Evolutionary conservation across 2,888 invertebrate genomes (phyloP), one percentile per base, ranked within the genome.

Genomic region (Volucella inflata): DNA sequence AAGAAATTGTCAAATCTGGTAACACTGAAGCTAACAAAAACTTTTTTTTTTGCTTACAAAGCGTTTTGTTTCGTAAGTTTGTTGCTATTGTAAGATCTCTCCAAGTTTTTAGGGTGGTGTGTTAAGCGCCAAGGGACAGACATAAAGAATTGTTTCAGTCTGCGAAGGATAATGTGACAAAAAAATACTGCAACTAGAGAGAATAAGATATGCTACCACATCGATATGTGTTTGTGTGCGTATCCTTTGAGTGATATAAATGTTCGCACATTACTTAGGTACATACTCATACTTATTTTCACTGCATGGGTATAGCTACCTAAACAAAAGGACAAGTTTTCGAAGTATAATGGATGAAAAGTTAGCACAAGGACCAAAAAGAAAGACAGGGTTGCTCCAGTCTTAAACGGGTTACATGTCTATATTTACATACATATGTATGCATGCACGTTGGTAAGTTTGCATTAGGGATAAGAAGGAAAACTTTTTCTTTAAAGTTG

Each of bases 251-350:
- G 68, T 78, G 78, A 70, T 36, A 55, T 71, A 70, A 77, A 77
- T 64, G 77, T 48, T 77, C 70, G 70, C 77, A 77, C 77, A 70
- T 70, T 77, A 64, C 77, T 57, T 64, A 53, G n/a, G n/a, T n/a
- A 30, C 6, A 6, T 30, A 2, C 30, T 30, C 30, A 30, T 30
- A 30, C 30, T 30, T 30, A 30, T 6, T 30, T 30, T 30, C 46
- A 55, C n/a, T 60, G 68, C 53, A 68, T 53, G 70, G 55, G 48
- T 50, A 48, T 64, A 59, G 70, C 57, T 70, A 42, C 48, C 38
- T 48, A 30, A 70, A 67, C 51, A 53, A 51, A 64, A 55, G 60
- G 53, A 77, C 55, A 77, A 62, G 62, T 30, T 55, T 70, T 57
- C 53, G 40, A 60, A 62, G 68, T 38, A 53, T 55, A 62, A 62